Conservation (phyloP, 2,888 invertebrate species). For the Chironomus tentans region DNA sequence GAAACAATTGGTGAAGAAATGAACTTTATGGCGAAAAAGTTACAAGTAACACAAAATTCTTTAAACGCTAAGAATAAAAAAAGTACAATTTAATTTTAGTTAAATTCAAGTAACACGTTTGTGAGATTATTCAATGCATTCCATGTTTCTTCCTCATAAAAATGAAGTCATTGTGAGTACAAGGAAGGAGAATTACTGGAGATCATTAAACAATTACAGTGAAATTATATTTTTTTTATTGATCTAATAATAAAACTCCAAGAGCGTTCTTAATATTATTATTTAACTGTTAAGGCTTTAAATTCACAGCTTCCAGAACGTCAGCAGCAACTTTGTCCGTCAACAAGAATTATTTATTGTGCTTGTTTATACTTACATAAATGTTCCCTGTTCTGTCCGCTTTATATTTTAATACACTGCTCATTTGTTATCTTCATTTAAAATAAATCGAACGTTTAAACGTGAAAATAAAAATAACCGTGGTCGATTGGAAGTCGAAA, state of each 20-base stretch:
- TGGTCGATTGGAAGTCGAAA: neutral
- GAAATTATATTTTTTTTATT: too few relatives aligned
- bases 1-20: neutral
- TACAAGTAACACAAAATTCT: neutral
- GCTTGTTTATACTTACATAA: too few relatives aligned
- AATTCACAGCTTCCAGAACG: too few relatives aligned
- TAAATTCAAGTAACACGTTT: neutral
- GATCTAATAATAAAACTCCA: too few relatives aligned
- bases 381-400: too few relatives aligned
- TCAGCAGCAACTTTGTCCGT: too few relatives aligned
- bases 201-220: too few relatives aligned
- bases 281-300: too few relatives aligned
- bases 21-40: neutral
- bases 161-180: too few relatives aligned
- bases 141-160: neutral
- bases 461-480: neutral
- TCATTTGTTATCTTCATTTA: neutral
- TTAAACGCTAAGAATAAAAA: neutral
- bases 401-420: neutral
- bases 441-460: neutral
- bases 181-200: too few relatives aligned
- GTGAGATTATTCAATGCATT: neutral
- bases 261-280: too few relatives aligned
- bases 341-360: too few relatives aligned
- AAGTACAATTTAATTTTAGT: neutral